These are phyloP conservation scores for Phainopepla nitens DNA, from an alignment of 2,113 vertebrate species.

Conservation along the genomic window DNA sequence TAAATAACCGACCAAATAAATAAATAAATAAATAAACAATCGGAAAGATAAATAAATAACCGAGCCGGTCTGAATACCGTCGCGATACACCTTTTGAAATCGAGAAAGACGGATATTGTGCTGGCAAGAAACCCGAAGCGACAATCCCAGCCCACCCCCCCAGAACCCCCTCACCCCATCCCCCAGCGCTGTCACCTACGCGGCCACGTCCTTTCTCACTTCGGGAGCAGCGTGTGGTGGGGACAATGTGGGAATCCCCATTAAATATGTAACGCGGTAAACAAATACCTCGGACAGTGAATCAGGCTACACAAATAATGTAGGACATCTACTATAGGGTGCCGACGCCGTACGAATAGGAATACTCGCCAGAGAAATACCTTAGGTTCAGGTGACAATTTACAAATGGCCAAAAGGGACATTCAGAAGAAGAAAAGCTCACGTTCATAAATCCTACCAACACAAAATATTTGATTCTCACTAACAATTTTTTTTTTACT, in stretches of 20 bases:
- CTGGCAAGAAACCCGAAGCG: conserved; percentile 53
- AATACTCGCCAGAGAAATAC: conserved; percentile 70
- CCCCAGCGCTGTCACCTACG: not conserved
- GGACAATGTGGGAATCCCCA: conserved; percentile 81
- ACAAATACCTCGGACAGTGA: conserved; percentile 92
- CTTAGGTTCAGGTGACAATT: conserved; percentile 72
- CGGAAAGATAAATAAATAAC: conserved; percentile 16
- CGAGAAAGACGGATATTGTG: conserved; percentile 52
- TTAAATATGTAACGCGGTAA: conserved; percentile 98
- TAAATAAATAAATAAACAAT: conserved; percentile 34
- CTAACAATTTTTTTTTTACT: conserved; percentile 64
- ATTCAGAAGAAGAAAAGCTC: conserved; percentile 48
- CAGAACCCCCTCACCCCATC: not conserved
- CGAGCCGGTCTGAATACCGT: conserved; percentile 26
- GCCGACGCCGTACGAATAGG: conserved; percentile 70
- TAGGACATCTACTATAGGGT: conserved; percentile 72
- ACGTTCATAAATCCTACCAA: conserved; percentile 66
- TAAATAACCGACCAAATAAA: conserved; percentile 37
- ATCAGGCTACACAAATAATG: conserved; percentile 83
- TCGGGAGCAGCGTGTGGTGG: conserved; percentile 31
- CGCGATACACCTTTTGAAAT: conserved; percentile 45
- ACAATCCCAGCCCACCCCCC: not conserved
- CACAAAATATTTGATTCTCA: conserved; percentile 65
- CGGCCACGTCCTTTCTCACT: conserved; percentile 43
- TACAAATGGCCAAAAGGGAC: conserved; percentile 75